Evolutionary conservation across 2,888 invertebrate genomes (phyloP), one percentile per base, ranked within the genome.

Genomic region (Acrobasis repandana): DNA sequence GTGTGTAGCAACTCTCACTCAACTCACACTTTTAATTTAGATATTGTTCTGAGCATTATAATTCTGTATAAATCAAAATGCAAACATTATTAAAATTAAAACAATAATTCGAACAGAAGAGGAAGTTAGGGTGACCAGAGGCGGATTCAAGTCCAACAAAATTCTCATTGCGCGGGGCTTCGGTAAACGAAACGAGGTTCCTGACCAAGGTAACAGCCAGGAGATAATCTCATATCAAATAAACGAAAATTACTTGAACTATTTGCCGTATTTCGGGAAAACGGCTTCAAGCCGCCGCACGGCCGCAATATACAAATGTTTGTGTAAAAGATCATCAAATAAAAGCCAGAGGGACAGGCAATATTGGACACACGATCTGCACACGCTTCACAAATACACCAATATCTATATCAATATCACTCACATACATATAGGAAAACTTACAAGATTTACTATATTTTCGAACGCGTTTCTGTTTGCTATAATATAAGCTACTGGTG

Each of bases 161-260:
- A 75, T 89, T 60, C 86, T 88, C 69, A 88, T 90, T 70, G 90
- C 90, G 36, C 75, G 89, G 65, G 90, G 89, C 63, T 90, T 83
- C 70, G 90, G 91, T 28, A 83, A 83, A 69, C 77, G 83, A 58
- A 69, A 60, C 60, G 67, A 65, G 67, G 63, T 69, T 63, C 67
- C 57, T 43, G 49, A 61, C 34, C 56, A 43, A 56, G 56, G 56
- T 56, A 60, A 60, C 47, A 33, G 3, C 20, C 36, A 38, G 18
- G 38, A 54, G 54, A 54, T 54, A 43, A 54, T 54, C 54, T 43
- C 54, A 18, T 20, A 38, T 11, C 38, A 54, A 54, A 54, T 9
- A 54, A 20, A 18, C 54, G 50, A 60, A 33, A 56, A 48, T n/a
- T 60, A 52, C 43, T 58, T 20, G 9, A n/a, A 14, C 58, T 46